These are phyloP conservation scores for Tipula vernalis DNA, from an alignment of 2,888 invertebrate genomes.

Conservation along the genomic window DNA sequence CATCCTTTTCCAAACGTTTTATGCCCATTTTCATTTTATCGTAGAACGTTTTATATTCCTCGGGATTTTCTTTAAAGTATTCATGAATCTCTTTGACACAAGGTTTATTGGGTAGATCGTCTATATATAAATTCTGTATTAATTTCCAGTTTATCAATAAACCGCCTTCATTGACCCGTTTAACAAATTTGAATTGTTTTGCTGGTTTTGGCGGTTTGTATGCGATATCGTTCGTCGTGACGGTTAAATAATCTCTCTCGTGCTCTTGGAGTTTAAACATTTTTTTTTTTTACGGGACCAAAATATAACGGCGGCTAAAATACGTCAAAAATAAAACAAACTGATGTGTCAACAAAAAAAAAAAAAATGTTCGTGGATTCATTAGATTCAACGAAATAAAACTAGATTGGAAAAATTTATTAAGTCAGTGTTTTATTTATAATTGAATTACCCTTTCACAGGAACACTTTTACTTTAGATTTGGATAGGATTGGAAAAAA, in stretches of 20 bases:
- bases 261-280: neutral
- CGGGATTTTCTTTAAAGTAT: neutral
- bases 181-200: neutral
- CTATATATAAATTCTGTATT: neutral
- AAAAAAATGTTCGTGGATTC: neutral
- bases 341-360: neutral
- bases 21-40: neutral
- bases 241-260: neutral
- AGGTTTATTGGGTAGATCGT: neutral
- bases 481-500: neutral
- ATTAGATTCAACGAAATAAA: neutral
- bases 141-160: neutral
- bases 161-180: neutral
- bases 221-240: neutral
- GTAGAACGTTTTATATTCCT: neutral
- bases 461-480: neutral
- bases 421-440: neutral
- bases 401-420: neutral
- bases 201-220: neutral
- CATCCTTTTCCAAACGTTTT: neutral
- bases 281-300: neutral
- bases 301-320: neutral
- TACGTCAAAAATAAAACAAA: neutral
- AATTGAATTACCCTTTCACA: neutral
- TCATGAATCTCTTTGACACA: neutral